A percentile compares a stretch with the other conserved stretches of the same genome.
phyloP scores from a whole-genome alignment of 2,113 vertebrate genomes.

The Thermophis baileyi region DNA sequence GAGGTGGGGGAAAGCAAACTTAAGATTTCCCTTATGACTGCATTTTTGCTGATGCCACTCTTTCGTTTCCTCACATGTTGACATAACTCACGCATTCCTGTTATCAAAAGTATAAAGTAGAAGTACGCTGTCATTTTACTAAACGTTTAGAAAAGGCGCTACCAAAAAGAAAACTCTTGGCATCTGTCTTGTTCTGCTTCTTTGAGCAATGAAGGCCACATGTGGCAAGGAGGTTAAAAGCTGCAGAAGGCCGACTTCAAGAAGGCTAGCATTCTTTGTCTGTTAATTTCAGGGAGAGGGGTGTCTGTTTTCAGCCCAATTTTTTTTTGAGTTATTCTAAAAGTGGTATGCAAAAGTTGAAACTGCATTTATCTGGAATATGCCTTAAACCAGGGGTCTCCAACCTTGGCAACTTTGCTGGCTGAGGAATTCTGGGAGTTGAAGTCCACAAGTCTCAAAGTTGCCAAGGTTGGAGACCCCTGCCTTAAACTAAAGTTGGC shows the following conservation, averaged over 20 bases:
- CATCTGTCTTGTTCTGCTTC: neutral
- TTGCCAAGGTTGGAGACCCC: no score
- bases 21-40: neutral
- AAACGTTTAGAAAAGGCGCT: neutral
- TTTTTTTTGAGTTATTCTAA: neutral
- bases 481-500: neutral
- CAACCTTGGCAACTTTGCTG: no score
- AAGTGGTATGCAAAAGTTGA: neutral
- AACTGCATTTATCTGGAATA: neutral
- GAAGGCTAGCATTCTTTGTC: neutral
- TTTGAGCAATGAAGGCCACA: neutral
- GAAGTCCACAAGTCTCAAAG: no score
- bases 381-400: no score
- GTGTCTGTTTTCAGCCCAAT: neutral
- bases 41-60: neutral
- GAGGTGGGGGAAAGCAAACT: neutral
- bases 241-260: neutral
- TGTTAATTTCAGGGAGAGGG: neutral
- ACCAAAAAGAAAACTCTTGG: neutral
- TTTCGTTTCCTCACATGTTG: neutral
- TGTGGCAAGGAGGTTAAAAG: neutral
- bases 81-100: no score
- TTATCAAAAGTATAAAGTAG: neutral
- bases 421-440: no score
- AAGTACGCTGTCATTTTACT: neutral